Evolutionary conservation across 2,888 invertebrate species (phyloP), one percentile per base, ranked within the genome.

Genomic region (Andrena trimmerana): DNA sequence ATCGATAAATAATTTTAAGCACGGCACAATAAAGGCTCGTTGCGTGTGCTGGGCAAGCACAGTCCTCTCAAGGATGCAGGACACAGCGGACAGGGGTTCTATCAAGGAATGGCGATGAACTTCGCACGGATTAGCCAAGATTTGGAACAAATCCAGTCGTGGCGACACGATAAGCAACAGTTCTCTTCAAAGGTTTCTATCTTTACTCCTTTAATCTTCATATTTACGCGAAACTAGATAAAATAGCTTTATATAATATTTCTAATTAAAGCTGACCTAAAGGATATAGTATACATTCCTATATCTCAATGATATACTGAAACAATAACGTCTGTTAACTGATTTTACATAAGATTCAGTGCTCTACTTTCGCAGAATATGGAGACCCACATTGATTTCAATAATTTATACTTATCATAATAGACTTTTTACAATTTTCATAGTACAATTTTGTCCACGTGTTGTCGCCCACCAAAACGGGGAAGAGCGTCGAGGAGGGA

Each of bases 31-130:
- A 86, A 88, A 83, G 48, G 65, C 50, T 73, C 63, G 67, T 16
- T 63, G 59, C 31, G 63, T 75, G 81, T 66, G 60, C 63, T 81
- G 83, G 80, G 80, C 80, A 78, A 85, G 87, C 78, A 67, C 67
- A 57, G 69, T 66, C 60, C 73, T 79, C 82, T 90, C 90, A 90
- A 90, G 88, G 89, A 90, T 89, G 77, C 87, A 83, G 81, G 68
- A 80, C 81, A 76, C 74, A 85, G 52, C 57, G 33, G 33, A 24
- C 52, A 57, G 29, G 13, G 60, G 50, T 76, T 5, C 67, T 59
- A 36, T 3, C 42, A 27, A 75, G 10, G 79, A 84, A 89, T 84
- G 78, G 65, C 81, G 80, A 82, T 81, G 83, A 88, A 89, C 79
- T 73, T 76, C 50, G 27, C 50, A 31, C 29, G 27, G 60, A 85